Evolutionary conservation across 2,113 vertebrate species (phyloP), one percentile per base, ranked within the genome.

Genomic region (Phalacrocorax carbo): DNA sequence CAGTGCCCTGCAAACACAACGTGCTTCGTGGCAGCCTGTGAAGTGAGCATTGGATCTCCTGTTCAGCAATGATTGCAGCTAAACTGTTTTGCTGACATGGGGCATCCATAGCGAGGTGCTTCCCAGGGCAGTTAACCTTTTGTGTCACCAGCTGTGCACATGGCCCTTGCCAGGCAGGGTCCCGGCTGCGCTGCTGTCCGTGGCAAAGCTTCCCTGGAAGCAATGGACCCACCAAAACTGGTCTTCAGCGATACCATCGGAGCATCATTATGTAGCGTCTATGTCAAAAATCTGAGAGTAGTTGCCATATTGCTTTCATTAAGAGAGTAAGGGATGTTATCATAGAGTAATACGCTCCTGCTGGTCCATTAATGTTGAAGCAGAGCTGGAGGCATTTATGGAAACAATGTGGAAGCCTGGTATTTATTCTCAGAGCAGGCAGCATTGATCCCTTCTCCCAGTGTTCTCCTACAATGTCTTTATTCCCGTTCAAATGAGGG

Each of bases 291-390:
- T 71, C 71, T 12, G 16, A 91, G n/a, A 66, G 69, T 32, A 80
- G 54, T n/a, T 96, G 66, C 88, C 97, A 96, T 90, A 65, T 29
- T 96, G 91, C 34, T 95, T 64, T 96, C 86, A 91, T 98, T 96
- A 97, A 90, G 78, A 81, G 51, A 94, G 93, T 70, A 90, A 94
- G 60, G 84, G 58, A 90, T 97, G 94, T 96, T 97, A 97, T 96
- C 96, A 90, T 84, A 94, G 68, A 73, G 91, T 97, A 97, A 97
- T 97, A 75, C 75, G 72, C 88, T 97, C 96, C 96, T 92, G 91
- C 93, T 96, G 91, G 54, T 78, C 68, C 82, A 91, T 87, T 95
- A 97, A 91, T 7, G 4, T 20, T 77, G 82, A 92, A 94, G 93
- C 62, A 93, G 80, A 92, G 91, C 95, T 96, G 86, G 68, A 96